A percentile compares a stretch with the other conserved stretches of the same genome.
phyloP scores from a whole-genome alignment of 2,888 invertebrate species.

The Acanthopleura granulata region DNA sequence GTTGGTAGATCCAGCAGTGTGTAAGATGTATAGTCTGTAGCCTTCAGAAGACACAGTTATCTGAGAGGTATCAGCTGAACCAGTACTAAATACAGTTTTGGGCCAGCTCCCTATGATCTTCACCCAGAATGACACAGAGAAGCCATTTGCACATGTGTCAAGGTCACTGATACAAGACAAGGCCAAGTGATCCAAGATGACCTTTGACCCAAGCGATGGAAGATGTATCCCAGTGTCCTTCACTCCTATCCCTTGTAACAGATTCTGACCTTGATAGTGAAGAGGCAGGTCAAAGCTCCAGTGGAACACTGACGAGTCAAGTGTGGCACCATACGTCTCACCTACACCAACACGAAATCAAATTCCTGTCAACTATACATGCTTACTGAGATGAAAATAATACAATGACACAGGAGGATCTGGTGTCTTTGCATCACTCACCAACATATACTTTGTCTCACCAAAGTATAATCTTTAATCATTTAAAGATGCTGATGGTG shows the following conservation, averaged over 20 bases:
- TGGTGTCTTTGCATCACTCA: no score
- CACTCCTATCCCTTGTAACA: not conserved
- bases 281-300: slow-evolving; percentile 4
- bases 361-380: no score
- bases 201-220: not conserved
- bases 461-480: no score
- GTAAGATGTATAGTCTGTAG: not conserved
- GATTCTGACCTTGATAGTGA: not conserved
- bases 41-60: not conserved
- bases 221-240: not conserved
- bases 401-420: no score
- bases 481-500: no score
- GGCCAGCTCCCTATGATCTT: not conserved
- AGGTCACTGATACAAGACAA: not conserved
- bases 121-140: not conserved
- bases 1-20: not conserved
- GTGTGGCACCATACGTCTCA: not conserved
- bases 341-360: not conserved
- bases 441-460: no score
- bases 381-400: no score
- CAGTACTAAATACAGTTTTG: not conserved
- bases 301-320: no score
- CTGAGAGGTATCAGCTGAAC: not conserved
- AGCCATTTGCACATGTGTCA: not conserved
- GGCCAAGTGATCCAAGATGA: not conserved